phyloP scores from a whole-genome alignment of 1,140 invertebrate genomes.

The Lasioglossum albipes region DNA sequence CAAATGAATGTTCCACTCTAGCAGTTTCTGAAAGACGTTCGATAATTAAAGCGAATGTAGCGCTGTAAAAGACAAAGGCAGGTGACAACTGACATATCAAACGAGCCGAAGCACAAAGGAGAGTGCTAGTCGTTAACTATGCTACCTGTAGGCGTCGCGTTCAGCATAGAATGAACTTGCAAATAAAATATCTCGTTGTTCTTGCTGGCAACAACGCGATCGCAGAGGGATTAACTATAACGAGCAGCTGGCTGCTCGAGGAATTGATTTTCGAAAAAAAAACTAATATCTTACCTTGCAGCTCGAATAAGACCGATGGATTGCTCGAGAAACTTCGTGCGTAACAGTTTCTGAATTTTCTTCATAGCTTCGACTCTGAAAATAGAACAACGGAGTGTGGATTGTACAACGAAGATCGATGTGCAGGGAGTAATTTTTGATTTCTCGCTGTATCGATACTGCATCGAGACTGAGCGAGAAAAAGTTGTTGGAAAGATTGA shows the following conservation, averaged over 20 bases:
- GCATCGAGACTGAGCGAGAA: no score
- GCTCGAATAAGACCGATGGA: conserved; percentile 91
- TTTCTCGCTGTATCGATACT: no score
- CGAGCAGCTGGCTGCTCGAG: neutral
- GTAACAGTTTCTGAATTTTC: conserved; percentile 89
- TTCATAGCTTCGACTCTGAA: conserved; percentile 91
- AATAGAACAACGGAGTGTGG: conserved; percentile 56
- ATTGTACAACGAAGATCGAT: neutral
- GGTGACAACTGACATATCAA: neutral
- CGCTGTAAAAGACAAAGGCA: neutral
- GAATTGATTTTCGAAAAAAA: conserved; percentile 37
- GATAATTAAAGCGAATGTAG: neutral
- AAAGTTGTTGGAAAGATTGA: no score
- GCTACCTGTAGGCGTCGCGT: neutral
- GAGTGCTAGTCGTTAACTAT: neutral
- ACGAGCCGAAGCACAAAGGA: neutral
- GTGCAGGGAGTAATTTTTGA: neutral
- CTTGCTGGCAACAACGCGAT: no score
- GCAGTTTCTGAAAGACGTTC: neutral
- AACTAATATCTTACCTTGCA: conserved; percentile 84
- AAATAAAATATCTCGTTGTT: neutral
- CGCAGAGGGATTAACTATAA: no score
- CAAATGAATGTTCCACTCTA: neutral
- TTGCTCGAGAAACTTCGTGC: conserved; percentile 85
- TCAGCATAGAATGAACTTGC: no score